phyloP scores from a whole-genome alignment of 2,797 vertebrate genomes.

The Phoxinus dragarum region DNA sequence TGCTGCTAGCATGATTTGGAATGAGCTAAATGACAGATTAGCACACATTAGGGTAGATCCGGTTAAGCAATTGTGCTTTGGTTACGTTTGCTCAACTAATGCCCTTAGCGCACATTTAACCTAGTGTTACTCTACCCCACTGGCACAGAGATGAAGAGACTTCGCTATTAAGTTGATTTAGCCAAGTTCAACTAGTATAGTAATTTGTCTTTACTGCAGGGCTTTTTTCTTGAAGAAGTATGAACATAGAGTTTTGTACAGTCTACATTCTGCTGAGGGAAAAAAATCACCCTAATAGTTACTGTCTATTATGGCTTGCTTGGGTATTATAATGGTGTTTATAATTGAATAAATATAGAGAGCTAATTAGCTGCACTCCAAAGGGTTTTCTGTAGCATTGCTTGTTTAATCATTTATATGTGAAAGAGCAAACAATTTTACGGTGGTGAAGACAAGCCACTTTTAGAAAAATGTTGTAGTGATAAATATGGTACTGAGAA shows the following conservation, averaged over 20 bases:
- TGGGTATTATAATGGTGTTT: constrained; percentile 53
- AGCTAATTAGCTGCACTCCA: constrained; percentile 62
- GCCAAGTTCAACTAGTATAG: constrained; percentile 13
- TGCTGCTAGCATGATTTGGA: constrained; percentile 63
- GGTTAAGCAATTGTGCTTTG: constrained; percentile 21
- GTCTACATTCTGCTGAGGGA: neutral
- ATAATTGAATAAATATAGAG: constrained; percentile 62
- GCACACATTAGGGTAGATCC: constrained; percentile 35
- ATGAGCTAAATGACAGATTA: constrained; percentile 60
- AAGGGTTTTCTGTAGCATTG: constrained; percentile 39
- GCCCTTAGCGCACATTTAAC: neutral
- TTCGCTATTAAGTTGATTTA: constrained; percentile 32
- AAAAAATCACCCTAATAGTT: neutral
- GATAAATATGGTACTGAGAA: neutral
- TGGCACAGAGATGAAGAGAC: constrained; percentile 15
- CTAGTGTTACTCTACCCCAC: neutral
- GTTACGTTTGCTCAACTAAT: neutral
- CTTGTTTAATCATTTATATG: constrained; percentile 2
- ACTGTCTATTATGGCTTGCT: constrained; percentile 55
- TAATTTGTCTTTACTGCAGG: neutral
- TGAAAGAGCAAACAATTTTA: neutral
- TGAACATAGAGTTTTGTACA: neutral
- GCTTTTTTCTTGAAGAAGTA: neutral
- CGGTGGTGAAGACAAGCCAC: neutral
- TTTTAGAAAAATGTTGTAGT: neutral